Conservation (phyloP, 1,140 invertebrate genomes). For the Dreissena polymorpha region DNA sequence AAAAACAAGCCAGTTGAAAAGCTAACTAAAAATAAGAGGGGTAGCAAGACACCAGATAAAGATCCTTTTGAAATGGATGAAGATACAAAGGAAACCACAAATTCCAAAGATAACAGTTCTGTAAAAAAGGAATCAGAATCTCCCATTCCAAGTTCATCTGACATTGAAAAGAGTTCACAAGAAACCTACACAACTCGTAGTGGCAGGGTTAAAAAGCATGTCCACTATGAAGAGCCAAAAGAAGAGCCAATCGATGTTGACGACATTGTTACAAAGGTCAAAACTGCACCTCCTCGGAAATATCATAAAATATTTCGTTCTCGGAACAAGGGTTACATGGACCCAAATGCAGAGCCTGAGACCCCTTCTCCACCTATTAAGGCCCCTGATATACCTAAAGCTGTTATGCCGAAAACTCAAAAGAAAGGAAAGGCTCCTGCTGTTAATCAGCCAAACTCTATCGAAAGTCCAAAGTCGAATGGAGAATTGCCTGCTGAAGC, state of each 20-base stretch:
- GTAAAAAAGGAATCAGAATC: conserved; percentile 20
- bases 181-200: background rate
- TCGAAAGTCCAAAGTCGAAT: too few species aligned
- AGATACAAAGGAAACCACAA: conserved; percentile 18
- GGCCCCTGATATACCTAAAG: background rate
- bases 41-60: conserved; percentile 25
- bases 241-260: conserved; percentile 36
- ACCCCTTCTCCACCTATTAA: background rate
- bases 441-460: too few species aligned
- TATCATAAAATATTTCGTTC: conserved; percentile 53
- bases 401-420: background rate
- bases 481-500: too few species aligned
- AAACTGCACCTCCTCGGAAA: conserved; percentile 41
- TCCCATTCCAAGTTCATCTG: conserved; percentile 34
- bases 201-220: background rate
- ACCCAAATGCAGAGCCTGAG: conserved; percentile 13
- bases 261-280: conserved; percentile 32
- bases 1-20: conserved; percentile 40
- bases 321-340: conserved; percentile 50
- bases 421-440: conserved; percentile 8
- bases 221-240: background rate
- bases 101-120: background rate
- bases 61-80: conserved; percentile 49
- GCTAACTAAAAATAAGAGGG: conserved; percentile 19
- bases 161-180: background rate